phyloP scores from a whole-genome alignment of 2,113 vertebrate species.

The Leptobrachium ailaonicum region DNA sequence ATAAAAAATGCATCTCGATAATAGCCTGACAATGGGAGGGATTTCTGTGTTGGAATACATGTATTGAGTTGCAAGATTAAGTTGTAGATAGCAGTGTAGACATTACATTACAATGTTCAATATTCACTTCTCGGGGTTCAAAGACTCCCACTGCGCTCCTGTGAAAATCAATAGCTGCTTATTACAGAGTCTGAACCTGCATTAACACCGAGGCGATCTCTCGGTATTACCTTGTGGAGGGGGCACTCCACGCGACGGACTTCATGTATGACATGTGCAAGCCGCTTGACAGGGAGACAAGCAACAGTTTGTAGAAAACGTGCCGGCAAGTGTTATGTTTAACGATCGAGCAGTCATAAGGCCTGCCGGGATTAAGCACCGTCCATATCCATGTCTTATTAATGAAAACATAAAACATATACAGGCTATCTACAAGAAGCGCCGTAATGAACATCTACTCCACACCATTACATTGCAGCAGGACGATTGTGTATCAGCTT shows the following conservation, averaged over 20 bases:
- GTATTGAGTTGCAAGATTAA: slow-evolving; percentile 25
- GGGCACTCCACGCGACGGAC: neutral
- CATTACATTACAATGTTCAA: slow-evolving; percentile 41
- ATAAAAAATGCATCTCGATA: slow-evolving; percentile 20
- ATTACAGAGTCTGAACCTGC: slow-evolving; percentile 25
- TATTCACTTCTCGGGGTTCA: slow-evolving; percentile 39
- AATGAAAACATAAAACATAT: neutral
- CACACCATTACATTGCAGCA: too few relatives aligned
- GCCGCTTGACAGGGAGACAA: neutral
- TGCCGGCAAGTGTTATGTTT: neutral
- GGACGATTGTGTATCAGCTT: too few relatives aligned
- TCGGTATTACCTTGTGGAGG: neutral
- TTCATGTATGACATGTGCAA: neutral
- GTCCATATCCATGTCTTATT: neutral
- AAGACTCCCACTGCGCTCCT: slow-evolving; percentile 9
- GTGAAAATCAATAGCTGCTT: slow-evolving; percentile 36
- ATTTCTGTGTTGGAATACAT: slow-evolving; percentile 26
- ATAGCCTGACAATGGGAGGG: slow-evolving; percentile 16
- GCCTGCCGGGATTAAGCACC: neutral
- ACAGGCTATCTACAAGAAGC: neutral
- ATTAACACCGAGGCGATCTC: slow-evolving; percentile 5
- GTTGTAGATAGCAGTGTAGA: slow-evolving; percentile 25
- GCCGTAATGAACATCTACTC: too few relatives aligned
- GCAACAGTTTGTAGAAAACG: neutral
- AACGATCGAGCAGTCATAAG: neutral